phyloP scores from a whole-genome alignment of 2,888 invertebrate species.

The Lobophora halterata region DNA sequence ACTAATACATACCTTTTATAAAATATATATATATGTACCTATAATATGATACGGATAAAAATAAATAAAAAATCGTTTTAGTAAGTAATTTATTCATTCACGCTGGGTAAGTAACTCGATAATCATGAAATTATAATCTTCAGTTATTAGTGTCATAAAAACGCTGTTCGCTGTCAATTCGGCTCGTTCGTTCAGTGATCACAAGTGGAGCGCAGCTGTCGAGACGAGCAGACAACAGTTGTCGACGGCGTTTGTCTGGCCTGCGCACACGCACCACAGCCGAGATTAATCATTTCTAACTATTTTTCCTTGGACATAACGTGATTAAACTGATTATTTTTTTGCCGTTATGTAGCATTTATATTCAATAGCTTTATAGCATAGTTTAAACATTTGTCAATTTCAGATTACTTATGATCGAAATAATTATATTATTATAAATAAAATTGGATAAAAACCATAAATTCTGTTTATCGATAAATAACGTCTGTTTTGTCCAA shows the following conservation, averaged over 20 bases:
- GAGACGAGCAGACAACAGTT: constrained; percentile 76
- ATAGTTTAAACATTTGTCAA: constrained; percentile 10
- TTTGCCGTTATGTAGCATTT: constrained; percentile 20
- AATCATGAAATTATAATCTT: too few species aligned
- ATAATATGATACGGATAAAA: too few species aligned
- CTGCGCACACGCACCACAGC: constrained; percentile 50
- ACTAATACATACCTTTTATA: too few species aligned
- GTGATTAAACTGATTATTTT: constrained; percentile 33
- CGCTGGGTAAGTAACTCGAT: too few species aligned
- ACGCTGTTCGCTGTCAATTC: constrained; percentile 31
- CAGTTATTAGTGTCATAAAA: neutral
- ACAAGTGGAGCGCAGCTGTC: constrained; percentile 75
- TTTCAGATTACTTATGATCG: too few species aligned
- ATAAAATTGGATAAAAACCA: constrained; percentile 25
- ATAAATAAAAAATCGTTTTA: too few species aligned
- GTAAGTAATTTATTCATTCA: too few species aligned
- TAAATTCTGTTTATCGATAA: constrained; percentile 26
- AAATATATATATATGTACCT: too few species aligned
- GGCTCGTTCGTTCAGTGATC: constrained; percentile 31
- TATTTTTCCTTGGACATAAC: constrained; percentile 51
- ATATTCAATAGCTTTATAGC: constrained; percentile 18
- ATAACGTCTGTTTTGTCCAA: constrained; percentile 28
- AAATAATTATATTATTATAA: constrained; percentile 14
- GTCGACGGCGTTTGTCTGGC: constrained; percentile 65
- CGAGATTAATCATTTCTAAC: constrained; percentile 59